phyloP scores from a whole-genome alignment of 2,888 invertebrate genomes.

The Phlogophora meticulosa region DNA sequence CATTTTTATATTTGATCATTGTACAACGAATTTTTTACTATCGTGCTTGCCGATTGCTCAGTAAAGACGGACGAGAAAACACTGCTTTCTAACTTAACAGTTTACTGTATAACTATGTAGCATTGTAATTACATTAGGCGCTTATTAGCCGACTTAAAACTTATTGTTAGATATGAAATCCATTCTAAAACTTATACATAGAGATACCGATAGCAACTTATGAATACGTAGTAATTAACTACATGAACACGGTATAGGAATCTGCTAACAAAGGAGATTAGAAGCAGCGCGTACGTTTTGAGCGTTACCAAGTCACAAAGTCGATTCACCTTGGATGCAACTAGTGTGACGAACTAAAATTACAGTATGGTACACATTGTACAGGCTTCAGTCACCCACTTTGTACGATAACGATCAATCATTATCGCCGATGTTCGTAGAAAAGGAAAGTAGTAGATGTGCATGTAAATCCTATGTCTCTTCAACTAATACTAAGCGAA shows the following conservation, averaged over 20 bases:
- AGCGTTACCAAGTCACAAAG: constrained; percentile 28
- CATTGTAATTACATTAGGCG: constrained; percentile 32
- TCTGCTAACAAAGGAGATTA: constrained; percentile 19
- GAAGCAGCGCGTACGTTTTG: constrained; percentile 2
- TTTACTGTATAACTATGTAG: constrained; percentile 22
- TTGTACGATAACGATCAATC: constrained; percentile 17
- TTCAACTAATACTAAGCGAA: too few species aligned
- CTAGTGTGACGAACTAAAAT: constrained; percentile 29
- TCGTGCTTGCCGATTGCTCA: constrained; percentile 49
- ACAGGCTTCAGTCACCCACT: constrained; percentile 27
- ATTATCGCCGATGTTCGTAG: constrained; percentile 29
- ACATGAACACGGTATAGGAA: constrained; percentile 4
- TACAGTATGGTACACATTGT: constrained; percentile 30
- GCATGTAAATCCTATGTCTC: constrained; percentile 52
- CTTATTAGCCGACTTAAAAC: constrained; percentile 31
- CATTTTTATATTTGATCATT: constrained; percentile 68
- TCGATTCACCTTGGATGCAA: constrained; percentile 37
- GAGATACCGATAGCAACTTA: constrained; percentile 21
- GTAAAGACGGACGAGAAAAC: constrained; percentile 52
- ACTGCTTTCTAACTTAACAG: constrained; percentile 26
- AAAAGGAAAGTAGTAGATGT: constrained; percentile 44
- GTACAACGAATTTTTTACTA: constrained; percentile 71
- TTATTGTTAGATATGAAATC: constrained; percentile 28
- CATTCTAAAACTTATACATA: constrained; percentile 36
- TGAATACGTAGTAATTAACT: constrained; percentile 12